Conservation (phyloP, 1,140 invertebrate species). For the Phocides pigmalion region DNA sequence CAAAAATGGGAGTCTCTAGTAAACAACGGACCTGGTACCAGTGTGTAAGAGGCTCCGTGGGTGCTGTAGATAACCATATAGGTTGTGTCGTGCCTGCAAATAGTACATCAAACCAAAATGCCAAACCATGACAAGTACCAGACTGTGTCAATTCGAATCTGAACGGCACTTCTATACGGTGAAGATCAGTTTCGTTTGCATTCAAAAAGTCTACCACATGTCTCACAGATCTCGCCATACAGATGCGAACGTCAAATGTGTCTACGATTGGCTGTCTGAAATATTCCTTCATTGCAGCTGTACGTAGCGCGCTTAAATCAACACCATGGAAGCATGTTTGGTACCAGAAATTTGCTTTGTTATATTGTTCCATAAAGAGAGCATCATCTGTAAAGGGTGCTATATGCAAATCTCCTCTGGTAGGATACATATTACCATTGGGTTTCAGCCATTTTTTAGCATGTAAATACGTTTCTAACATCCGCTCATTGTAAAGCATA, state of each 20-base stretch:
- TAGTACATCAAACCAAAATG: slow-evolving; percentile 99
- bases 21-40: slow-evolving; percentile 99
- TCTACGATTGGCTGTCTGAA: slow-evolving; percentile 99
- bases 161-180: slow-evolving; percentile 97
- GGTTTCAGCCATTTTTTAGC: slow-evolving; percentile 99
- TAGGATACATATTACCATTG: slow-evolving; percentile 97
- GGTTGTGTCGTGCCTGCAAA: slow-evolving; percentile 96
- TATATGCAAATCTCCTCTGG: slow-evolving; percentile 97
- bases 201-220: slow-evolving; percentile 98
- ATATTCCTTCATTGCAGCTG: slow-evolving; percentile 98
- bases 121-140: slow-evolving; percentile 97
- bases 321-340: slow-evolving; percentile 99
- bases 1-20: slow-evolving; percentile 96
- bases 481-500: slow-evolving; percentile 99
- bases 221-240: slow-evolving; percentile 96
- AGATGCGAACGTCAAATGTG: slow-evolving; percentile 99
- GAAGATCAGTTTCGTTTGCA: slow-evolving; percentile 96
- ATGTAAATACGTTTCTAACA: slow-evolving; percentile 99
- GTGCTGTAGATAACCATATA: slow-evolving; percentile 99
- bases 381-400: slow-evolving; percentile 99
- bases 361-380: slow-evolving; percentile 98
- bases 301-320: slow-evolving; percentile 93
- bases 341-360: slow-evolving; percentile 99
- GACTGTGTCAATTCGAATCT: slow-evolving; percentile 96
- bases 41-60: slow-evolving; percentile 99